phyloP scores from a whole-genome alignment of 2,888 invertebrate genomes.

The Pterobdella sp. region DNA sequence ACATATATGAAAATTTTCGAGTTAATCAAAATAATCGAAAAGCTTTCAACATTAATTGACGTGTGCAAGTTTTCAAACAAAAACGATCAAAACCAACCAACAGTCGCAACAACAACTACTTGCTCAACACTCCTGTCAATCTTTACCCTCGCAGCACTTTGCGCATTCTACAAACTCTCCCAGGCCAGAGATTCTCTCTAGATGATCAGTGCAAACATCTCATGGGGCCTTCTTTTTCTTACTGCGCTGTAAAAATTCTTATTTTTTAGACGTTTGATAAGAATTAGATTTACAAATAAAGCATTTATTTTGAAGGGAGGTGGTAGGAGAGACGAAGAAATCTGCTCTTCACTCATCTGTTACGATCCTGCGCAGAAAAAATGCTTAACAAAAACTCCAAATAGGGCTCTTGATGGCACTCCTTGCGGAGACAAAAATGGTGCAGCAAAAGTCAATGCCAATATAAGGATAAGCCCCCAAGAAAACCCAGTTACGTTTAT shows the following conservation, averaged over 20 bases:
- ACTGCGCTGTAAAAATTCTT: slow-evolving; percentile 42
- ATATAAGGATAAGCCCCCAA: slow-evolving; percentile 12
- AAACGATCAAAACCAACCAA: too few relatives aligned
- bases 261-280: neutral
- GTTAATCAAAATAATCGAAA: too few relatives aligned
- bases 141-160: neutral
- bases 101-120: slow-evolving; percentile 27
- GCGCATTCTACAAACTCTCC: slow-evolving; percentile 30
- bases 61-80: too few relatives aligned
- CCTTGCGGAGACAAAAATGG: slow-evolving; percentile 41
- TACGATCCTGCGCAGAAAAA: slow-evolving; percentile 29
- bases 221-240: slow-evolving; percentile 41
- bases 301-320: slow-evolving; percentile 20
- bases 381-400: slow-evolving; percentile 36
- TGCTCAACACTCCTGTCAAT: slow-evolving; percentile 23
- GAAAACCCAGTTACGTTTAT: slow-evolving; percentile 17
- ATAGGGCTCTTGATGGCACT: slow-evolving; percentile 42
- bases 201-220: slow-evolving; percentile 44
- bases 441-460: slow-evolving; percentile 24
- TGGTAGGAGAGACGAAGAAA: slow-evolving; percentile 25
- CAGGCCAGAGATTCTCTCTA: slow-evolving; percentile 42
- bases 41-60: too few relatives aligned
- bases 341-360: slow-evolving; percentile 26
- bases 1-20: too few relatives aligned
- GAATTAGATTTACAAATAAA: neutral